Conservation (phyloP, 1,140 invertebrate genomes). For the Episyrphus balteatus region DNA sequence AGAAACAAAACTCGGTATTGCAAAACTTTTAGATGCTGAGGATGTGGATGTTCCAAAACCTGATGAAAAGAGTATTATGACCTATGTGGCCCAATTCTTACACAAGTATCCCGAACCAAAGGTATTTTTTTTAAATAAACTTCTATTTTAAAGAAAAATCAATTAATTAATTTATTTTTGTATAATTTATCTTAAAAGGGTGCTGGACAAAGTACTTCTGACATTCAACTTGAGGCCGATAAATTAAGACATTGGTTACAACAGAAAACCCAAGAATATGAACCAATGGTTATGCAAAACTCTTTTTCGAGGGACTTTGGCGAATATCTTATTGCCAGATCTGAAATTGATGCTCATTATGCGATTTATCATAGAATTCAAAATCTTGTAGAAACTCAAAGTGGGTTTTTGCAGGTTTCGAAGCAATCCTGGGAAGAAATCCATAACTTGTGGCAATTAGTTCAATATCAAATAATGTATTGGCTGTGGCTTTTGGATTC, state of each 20-base stretch:
- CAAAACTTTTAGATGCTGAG: slow-evolving; percentile 85
- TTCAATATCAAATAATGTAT: slow-evolving; percentile 62
- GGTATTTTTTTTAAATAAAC: slow-evolving; percentile 26
- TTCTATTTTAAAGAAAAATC: not conserved
- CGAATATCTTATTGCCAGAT: slow-evolving; percentile 59
- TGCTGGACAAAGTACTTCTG: slow-evolving; percentile 28
- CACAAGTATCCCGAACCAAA: slow-evolving; percentile 86
- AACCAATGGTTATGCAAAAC: slow-evolving; percentile 47
- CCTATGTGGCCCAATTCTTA: slow-evolving; percentile 97
- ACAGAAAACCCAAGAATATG: slow-evolving; percentile 55
- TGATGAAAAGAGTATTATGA: slow-evolving; percentile 98
- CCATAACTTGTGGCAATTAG: slow-evolving; percentile 61
- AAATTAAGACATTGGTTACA: slow-evolving; percentile 69
- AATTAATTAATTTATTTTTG: slow-evolving; percentile 1
- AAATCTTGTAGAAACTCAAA: slow-evolving; percentile 60
- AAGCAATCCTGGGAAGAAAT: slow-evolving; percentile 69
- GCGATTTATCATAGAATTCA: slow-evolving; percentile 59
- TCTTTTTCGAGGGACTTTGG: slow-evolving; percentile 52
- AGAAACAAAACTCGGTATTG: slow-evolving; percentile 83
- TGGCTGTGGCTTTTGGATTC: slow-evolving; percentile 82
- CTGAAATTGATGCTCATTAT: slow-evolving; percentile 57
- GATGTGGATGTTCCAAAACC: slow-evolving; percentile 96
- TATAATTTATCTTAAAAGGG: slow-evolving; percentile 14
- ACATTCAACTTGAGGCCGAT: slow-evolving; percentile 69
- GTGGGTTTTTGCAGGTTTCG: slow-evolving; percentile 63